Evolutionary conservation across 2,797 vertebrate species (phyloP), one percentile per base, ranked within the genome.

Genomic region (Toxotes lorentzi): DNA sequence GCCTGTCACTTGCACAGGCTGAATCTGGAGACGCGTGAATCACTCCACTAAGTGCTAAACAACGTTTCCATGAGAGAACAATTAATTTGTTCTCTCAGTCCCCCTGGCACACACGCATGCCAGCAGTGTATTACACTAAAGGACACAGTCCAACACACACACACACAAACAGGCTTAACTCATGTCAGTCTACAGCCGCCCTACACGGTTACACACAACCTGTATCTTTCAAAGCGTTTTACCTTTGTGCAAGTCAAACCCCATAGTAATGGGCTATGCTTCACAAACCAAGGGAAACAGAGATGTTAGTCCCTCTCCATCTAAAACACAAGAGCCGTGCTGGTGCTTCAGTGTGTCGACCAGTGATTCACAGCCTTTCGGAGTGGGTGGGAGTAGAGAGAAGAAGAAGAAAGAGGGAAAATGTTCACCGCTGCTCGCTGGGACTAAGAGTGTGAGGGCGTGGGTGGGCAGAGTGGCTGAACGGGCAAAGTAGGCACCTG

Each of bases 301-400:
- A 69, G 67, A 79, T 65, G 82, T 59, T 76, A 34, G 81, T 87
- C 80, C 74, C 76, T 78, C 82, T 89, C 68, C 60, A 65, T 82
- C 61, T 75, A 69, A 83, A 87, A 82, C 79, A 76, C 82, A 54
- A 86, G 83, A 86, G 87, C 85, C 76, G 53, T 84, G 87, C 73
- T 48, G 83, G 81, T 83, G 86, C 88, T 88, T 86, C 76, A 83
- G 66, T 30, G 64, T 84, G 91, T 91, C 88, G 88, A 88, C 84
- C 84, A 68, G 84, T 95, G 93, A 94, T 94, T 95, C 93, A 92
- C 90, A 88, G 90, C 86, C 76, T 72, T 86, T 85, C 82, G 88
- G 93, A 93, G 94, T 93, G 92, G 95, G 94, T 93, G 93, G 92
- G 91, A 88, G 92, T 69, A 61, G 80, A 89, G 81, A 87, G 82